Base-by-base conservation (phyloP, 2,888 invertebrate species). In the Carpatolechia fugitivella region DNA sequence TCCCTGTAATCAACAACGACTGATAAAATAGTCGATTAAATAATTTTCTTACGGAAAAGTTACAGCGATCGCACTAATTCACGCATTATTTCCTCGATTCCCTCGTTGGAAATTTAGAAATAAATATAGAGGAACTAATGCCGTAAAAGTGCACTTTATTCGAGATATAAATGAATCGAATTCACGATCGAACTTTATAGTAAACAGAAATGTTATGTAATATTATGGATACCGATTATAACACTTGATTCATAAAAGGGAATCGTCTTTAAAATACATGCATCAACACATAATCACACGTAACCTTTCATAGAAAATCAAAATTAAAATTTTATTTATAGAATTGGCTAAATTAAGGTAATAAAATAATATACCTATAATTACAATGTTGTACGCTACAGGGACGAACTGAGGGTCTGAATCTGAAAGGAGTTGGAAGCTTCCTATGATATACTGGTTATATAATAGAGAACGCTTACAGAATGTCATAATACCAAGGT, bases 371-470 rank as follows among this genome's bases (percentile, higher is more conserved):
- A 29, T 69, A 76, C 61, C 77, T 83, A 82, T 81, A 69, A 67
- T 69, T 76, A 66, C 64, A 72, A 76, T 66, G 74, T 73, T 81
- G 30, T 78, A 76, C 72, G 72, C 68, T 76, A 77, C 76, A 78
- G 74, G 69, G 67, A 71, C 74, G 76, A 76, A 74, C 67, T 64
- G 24, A 64, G 65, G 66, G 56, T 60, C 54, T 52, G 41, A 46
- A 54, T 52, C 62, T 55, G 60, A 62, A 56, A 52, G 63, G 61
- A 65, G 64, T 63, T 59, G 65, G 56, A 56, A 67, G 78, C 80
- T 84, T 87, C 85, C 78, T 72, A 62, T 79, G 85, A 69, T 88
- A 88, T 88, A 85, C 82, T 46, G 59, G 80, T 52, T 84, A 86
- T 88, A 88, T 77, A 83, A 78, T 62, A 68, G 77, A 51, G 85